Evolutionary conservation across 2,888 invertebrate species (phyloP).

Genomic region (Trissonchulus sp.): DNA sequence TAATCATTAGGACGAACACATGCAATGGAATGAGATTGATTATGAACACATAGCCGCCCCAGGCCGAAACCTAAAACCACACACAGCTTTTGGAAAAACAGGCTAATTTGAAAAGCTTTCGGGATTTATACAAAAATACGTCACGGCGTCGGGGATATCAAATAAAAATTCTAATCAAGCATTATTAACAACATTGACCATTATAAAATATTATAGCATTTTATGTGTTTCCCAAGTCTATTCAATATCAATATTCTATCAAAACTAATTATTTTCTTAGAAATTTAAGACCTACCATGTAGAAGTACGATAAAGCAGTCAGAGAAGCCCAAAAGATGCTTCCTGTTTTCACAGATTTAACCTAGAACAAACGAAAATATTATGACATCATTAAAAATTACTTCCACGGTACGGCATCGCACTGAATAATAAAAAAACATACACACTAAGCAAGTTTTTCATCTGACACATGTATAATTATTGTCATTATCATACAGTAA

Average conservation of each 20-base stretch:
- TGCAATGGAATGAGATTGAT: slow-evolving; percentile 98
- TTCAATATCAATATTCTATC: no score
- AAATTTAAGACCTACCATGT: slow-evolving; percentile 97
- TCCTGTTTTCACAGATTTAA: slow-evolving; percentile 89
- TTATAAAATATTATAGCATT: no score
- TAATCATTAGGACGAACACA: slow-evolving; percentile 77
- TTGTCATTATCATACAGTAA: no score
- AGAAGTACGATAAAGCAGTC: slow-evolving; percentile 92
- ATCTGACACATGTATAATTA: no score
- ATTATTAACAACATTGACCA: no score
- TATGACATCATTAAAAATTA: slow-evolving; percentile 20
- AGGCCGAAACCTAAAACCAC: slow-evolving; percentile 77
- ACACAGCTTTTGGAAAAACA: neutral
- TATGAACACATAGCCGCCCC: slow-evolving; percentile 99
- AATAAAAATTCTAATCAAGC: slow-evolving; percentile 28
- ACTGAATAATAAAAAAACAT: no score
- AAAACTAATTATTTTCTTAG: no score
- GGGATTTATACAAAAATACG: neutral
- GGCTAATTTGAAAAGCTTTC: neutral
- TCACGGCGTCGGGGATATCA: neutral
- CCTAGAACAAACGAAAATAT: slow-evolving; percentile 41
- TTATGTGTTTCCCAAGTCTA: no score
- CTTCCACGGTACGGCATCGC: no score
- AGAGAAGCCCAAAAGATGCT: slow-evolving; percentile 92
- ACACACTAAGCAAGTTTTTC: no score